Conservation (phyloP, 1,140 invertebrate genomes). For the Myzus persicae region DNA sequence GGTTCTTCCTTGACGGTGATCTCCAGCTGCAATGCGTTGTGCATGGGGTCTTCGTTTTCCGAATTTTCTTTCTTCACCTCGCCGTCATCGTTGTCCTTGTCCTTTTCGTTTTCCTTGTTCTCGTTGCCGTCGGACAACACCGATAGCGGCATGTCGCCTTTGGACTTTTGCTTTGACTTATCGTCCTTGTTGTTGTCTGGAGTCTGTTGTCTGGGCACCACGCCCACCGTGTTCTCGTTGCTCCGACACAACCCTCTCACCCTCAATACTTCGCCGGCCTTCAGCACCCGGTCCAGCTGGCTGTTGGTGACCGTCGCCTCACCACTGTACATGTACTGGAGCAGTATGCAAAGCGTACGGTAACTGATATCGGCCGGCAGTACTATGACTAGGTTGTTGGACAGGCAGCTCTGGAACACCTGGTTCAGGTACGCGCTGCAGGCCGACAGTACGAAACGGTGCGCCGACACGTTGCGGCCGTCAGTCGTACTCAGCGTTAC, state of each 20-base stretch:
- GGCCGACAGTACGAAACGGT: slow-evolving; percentile 85
- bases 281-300: slow-evolving; percentile 78
- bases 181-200: slow-evolving; percentile 63
- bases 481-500: slow-evolving; percentile 83
- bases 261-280: slow-evolving; percentile 80
- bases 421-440: slow-evolving; percentile 72
- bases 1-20: slow-evolving; percentile 73
- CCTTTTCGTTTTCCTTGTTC: slow-evolving; percentile 61
- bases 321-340: slow-evolving; percentile 88
- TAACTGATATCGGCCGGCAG: slow-evolving; percentile 82
- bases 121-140: slow-evolving; percentile 56
- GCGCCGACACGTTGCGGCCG: slow-evolving; percentile 81
- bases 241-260: slow-evolving; percentile 66
- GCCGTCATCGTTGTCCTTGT: slow-evolving; percentile 59
- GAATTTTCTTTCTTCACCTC: slow-evolving; percentile 68
- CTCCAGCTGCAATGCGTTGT: slow-evolving; percentile 59
- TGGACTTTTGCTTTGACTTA: slow-evolving; percentile 65
- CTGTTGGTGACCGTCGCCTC: slow-evolving; percentile 86
- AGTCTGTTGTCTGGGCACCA: slow-evolving; percentile 59
- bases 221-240: slow-evolving; percentile 61
- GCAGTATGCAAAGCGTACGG: slow-evolving; percentile 78
- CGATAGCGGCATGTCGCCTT: slow-evolving; percentile 62
- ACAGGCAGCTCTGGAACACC: slow-evolving; percentile 67
- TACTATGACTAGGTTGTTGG: slow-evolving; percentile 74
- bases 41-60: slow-evolving; percentile 66